These are phyloP conservation scores for Siniperca undulata DNA, from an alignment of 2,797 vertebrate genomes.

Conservation along the genomic window DNA sequence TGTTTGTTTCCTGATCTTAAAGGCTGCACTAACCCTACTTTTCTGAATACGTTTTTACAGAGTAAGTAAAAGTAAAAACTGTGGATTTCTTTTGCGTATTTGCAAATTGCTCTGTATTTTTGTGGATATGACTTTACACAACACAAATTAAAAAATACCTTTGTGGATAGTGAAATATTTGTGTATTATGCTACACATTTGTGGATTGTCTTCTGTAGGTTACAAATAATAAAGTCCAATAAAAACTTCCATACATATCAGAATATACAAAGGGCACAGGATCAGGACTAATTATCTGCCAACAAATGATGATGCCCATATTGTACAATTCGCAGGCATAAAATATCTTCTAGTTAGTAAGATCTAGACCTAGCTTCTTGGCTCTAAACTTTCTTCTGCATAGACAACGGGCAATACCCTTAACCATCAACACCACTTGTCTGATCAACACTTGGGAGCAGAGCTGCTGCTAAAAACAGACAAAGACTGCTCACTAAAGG, in stretches of 20 bases:
- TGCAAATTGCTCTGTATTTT: too few relatives aligned
- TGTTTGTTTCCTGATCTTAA: too few relatives aligned
- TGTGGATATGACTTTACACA: too few relatives aligned
- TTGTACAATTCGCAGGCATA: conserved; percentile 6
- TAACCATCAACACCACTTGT: conserved; percentile 67
- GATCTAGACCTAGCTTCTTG: conserved; percentile 7
- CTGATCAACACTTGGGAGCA: conserved; percentile 66
- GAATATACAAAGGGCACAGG: conserved; percentile 48
- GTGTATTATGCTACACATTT: too few relatives aligned
- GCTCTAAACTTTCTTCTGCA: conserved; percentile 33
- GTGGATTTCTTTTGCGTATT: too few relatives aligned
- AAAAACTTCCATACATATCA: neutral
- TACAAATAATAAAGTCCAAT: too few relatives aligned
- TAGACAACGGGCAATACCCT: conserved; percentile 56
- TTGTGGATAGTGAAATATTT: too few relatives aligned
- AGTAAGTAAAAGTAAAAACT: too few relatives aligned
- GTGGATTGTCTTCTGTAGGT: too few relatives aligned
- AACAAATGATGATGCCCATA: conserved; percentile 18
- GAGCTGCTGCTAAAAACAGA: conserved; percentile 79
- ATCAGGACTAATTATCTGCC: conserved; percentile 42
- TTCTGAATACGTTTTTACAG: too few relatives aligned
- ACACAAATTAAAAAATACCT: too few relatives aligned
- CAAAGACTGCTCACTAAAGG: conserved; percentile 69
- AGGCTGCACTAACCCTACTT: too few relatives aligned
- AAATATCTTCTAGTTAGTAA: conserved; percentile 9